A percentile compares a stretch with the other conserved stretches of the same genome.
These are phyloP conservation scores for Gobiocypris rarus DNA, from an alignment of 2,113 vertebrate genomes.

Conservation along the genomic window DNA sequence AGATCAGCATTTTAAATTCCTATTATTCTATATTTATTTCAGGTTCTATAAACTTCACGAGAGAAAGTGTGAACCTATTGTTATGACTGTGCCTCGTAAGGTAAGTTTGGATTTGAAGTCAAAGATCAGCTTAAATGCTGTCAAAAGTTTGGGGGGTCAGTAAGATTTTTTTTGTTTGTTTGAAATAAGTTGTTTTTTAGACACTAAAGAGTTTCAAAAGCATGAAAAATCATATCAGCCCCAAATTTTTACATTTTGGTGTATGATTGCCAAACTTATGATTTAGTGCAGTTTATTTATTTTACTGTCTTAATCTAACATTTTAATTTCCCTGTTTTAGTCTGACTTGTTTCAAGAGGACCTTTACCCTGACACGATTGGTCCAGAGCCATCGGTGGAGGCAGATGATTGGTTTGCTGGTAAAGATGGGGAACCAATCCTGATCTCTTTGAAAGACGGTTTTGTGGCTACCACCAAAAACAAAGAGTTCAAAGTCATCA, in stretches of 20 bases:
- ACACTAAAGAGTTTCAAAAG: neutral
- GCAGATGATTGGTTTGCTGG: constrained; percentile 86
- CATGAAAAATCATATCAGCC: neutral
- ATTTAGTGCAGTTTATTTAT: neutral
- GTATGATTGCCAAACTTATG: neutral
- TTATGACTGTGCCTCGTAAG: constrained; percentile 86
- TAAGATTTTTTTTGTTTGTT: neutral
- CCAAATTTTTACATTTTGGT: neutral
- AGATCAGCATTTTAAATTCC: neutral
- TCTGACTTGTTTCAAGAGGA: constrained; percentile 94
- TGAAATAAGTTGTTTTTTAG: no score
- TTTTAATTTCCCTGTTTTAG: constrained; percentile 63
- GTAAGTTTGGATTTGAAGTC: constrained; percentile 59
- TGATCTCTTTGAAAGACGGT: constrained; percentile 88
- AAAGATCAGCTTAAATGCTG: neutral
- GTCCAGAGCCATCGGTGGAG: constrained; percentile 84
- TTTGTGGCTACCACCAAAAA: constrained; percentile 81
- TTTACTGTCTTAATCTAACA: neutral
- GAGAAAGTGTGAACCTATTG: constrained; percentile 83
- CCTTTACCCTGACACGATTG: constrained; percentile 85
- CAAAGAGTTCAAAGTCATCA: constrained; percentile 87
- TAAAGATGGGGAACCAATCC: constrained; percentile 78
- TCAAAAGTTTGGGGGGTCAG: neutral
- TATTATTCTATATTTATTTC: constrained; percentile 7
- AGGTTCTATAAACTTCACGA: constrained; percentile 88